These are phyloP conservation scores for Listronotus oregonensis DNA, from an alignment of 1,140 invertebrate genomes.

Conservation along the genomic window DNA sequence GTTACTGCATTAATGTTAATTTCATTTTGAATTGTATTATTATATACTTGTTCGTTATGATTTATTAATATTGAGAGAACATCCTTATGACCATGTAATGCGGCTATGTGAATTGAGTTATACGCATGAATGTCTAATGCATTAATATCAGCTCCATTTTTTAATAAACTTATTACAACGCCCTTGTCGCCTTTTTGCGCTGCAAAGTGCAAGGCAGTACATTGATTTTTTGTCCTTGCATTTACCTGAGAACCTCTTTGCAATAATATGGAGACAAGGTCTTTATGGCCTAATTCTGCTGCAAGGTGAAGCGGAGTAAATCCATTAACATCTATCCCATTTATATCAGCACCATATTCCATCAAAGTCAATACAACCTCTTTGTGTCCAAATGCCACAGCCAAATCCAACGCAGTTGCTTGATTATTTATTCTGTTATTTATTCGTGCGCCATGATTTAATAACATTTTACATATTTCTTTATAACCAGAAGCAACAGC, in stretches of 20 bases:
- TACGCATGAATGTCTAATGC: not conserved
- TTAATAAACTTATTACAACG: not conserved
- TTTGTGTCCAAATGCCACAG: too few species aligned
- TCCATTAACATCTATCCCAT: too few species aligned
- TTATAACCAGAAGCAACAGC: not conserved
- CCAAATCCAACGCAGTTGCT: too few species aligned
- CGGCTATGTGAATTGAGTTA: slow-evolving; percentile 5
- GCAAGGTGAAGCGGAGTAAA: not conserved
- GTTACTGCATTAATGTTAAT: not conserved
- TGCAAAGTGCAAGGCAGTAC: slow-evolving; percentile 7
- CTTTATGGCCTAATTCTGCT: too few species aligned
- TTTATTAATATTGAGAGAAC: not conserved
- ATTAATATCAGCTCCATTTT: slow-evolving; percentile 1
- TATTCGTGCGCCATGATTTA: not conserved
- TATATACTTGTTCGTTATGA: too few species aligned
- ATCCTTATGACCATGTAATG: not conserved
- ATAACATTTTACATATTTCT: not conserved
- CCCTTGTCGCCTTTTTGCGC: not conserved
- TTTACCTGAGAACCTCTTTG: too few species aligned
- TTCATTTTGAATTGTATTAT: not conserved
- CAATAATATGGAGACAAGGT: too few species aligned
- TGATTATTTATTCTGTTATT: not conserved
- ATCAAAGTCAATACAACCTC: too few species aligned
- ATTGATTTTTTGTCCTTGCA: too few species aligned
- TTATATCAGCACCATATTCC: too few species aligned